Percentiles rank a stretch among this genome's conserved stretches.
Conservation (phyloP, 2,797 vertebrate species). For the Poecile montanus region DNA sequence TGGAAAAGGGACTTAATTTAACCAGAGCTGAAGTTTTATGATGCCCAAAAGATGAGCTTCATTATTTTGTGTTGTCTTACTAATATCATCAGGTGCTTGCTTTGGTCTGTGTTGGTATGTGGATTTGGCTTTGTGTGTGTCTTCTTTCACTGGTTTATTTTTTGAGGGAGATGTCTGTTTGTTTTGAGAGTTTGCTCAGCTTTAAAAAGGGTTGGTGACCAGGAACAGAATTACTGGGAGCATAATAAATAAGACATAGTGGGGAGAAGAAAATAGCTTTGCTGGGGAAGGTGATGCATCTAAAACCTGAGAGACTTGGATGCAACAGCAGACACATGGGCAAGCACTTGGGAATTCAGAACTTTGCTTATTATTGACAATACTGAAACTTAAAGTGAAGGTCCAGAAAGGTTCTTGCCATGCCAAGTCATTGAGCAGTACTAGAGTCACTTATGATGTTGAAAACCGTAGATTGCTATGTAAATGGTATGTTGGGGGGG, state of each 20-base stretch:
- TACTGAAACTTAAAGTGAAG: not conserved
- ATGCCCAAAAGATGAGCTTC: not conserved
- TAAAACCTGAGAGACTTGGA: not conserved
- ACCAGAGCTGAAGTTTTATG: not conserved
- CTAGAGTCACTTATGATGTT: not conserved
- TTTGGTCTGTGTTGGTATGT: not conserved
- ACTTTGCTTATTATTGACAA: accelerated
- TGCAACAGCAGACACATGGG: not conserved
- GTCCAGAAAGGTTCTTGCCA: not conserved
- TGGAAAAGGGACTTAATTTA: not conserved
- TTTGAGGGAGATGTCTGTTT: not conserved
- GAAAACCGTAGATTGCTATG: not conserved
- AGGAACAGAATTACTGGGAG: not conserved
- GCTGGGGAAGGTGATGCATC: not conserved
- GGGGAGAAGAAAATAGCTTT: not conserved
- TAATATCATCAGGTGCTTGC: not conserved
- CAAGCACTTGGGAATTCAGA: not conserved
- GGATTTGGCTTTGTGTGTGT: not conserved
- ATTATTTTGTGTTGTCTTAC: not conserved
- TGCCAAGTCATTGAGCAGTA: not conserved
- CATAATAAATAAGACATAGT: not conserved
- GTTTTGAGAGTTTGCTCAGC: not conserved
- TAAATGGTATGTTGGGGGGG: not conserved
- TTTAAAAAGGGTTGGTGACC: not conserved
- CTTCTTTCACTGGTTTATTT: not conserved